phyloP scores from a whole-genome alignment of 2,113 vertebrate species.

The Macaca mulatta region DNA sequence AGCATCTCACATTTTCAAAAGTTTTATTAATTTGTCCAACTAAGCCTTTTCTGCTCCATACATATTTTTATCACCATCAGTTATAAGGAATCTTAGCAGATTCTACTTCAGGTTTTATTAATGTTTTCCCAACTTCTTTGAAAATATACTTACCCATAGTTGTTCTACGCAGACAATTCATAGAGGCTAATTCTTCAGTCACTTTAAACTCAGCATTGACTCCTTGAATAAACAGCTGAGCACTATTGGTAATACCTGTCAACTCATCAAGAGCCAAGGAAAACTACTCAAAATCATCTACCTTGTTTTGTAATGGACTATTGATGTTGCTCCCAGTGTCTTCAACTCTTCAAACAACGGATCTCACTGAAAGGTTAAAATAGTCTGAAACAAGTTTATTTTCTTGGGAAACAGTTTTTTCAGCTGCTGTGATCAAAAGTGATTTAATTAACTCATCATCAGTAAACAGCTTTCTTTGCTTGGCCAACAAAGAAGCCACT shows the following conservation, averaged over 20 bases:
- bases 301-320: not conserved
- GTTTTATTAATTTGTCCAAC: not conserved
- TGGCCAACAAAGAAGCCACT: not conserved
- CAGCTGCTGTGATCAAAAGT: not conserved
- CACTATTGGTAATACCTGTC: not conserved
- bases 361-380: not conserved
- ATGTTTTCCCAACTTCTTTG: not conserved
- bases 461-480: not conserved
- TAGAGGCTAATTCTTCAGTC: not conserved
- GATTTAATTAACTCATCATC: not conserved
- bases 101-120: conserved; percentile 1
- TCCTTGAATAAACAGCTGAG: not conserved
- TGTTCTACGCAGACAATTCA: not conserved
- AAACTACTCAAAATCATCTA: not conserved
- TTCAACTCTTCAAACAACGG: not conserved
- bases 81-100: not conserved
- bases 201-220: not conserved
- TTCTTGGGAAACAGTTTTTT: not conserved
- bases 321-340: not conserved
- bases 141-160: not conserved
- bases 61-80: not conserved
- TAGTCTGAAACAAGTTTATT: not conserved
- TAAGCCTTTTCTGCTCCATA: not conserved
- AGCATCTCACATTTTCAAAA: not conserved
- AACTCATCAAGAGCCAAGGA: not conserved